Base-by-base conservation (phyloP, 2,113 vertebrate genomes). In the Oenanthe melanoleuca region DNA sequence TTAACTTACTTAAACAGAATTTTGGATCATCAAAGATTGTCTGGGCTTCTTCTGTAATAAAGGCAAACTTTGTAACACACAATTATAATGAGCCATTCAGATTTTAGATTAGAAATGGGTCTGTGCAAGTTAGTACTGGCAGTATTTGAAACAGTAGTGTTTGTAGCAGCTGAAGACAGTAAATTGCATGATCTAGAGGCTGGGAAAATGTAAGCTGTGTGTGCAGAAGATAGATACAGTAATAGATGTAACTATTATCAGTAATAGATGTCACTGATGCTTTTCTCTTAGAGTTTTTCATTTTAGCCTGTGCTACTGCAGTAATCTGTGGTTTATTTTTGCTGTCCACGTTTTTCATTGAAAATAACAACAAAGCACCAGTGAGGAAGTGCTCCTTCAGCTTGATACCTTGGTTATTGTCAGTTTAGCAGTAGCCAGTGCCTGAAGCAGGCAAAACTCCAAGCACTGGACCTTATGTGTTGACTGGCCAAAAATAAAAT, bases 81-180 rank as follows among this genome's bases (percentile, higher is more conserved):
- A 72, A 75, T 94, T 89, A 69, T 84, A 81, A 92, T 81, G 77
- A 94, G 69, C 69, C 57, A 78, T n/a, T 78, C 72, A 86, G 96
- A 97, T 95, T 83, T 84, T 84, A 93, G 92, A 93, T 96, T 92
- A 94, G 77, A 80, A 86, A 38, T 80, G n/a, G 11, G 31, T 71
- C 77, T 90, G 52, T 94, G 77, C 96, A 92, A 87, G 95, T 95
- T 67, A 61, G 57, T 87, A 69, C 93, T 87, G 91, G 95, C 73
- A 91, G 5, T 2, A 1, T 67, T 78, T 2, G 2, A 52, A 93
- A 60, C 11, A 8, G 47, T 50, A 42, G 34, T 28, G 9, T 69
- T 84, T 85, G 45, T 52, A 67, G 65, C 50, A 84, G 52, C n/a
- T 85, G 66, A 71, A 95, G 49, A 80, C 75, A 66, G 29, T 86